Base-by-base conservation (phyloP, 2,888 invertebrate species). In the Chymomyza procnemis region DNA sequence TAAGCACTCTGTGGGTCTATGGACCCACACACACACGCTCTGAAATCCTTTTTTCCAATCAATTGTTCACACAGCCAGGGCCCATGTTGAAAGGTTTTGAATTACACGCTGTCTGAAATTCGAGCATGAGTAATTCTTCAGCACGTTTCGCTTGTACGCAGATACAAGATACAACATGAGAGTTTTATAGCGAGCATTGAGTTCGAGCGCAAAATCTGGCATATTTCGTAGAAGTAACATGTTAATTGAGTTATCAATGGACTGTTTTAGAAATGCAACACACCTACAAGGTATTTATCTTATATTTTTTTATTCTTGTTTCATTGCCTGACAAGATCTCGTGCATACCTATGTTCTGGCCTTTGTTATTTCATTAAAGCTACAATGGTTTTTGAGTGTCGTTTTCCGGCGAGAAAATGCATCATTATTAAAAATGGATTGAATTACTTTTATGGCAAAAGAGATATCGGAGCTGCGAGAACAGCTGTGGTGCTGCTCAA, bases 161-260 rank as follows among this genome's bases (percentile, higher is more conserved):
- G 76, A 70, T 71, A 67, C 80, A 67, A 50, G 73, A 77, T 74
- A 16, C 59, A n/a, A 59, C 64, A 72, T 67, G 63, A 55, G 58
- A 61, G 48, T 34, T 9, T n/a, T 46, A 69, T 50, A 50, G 50
- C 6, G 8, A 50, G 56, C 63, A 71, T 61, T 69, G 64, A n/a
- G n/a, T 64, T 80, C 74, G 65, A 69, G 75, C 79, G 76, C 75
- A 74, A 83, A 84, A 86, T 81, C 74, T 75, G 67, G 72, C 71
- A 79, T 72, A 79, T 86, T 82, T 86, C 86, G 68, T 72, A 72
- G 83, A 83, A 83, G 82, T 74, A 81, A 79, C 74, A 75, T 81
- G 78, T 84, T 83, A 83, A 83, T 83, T 86, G 85, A 78, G 75
- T 79, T 86, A 83, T 85, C 82, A 73, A 73, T 74, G 70, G 48